Percentiles rank a stretch among this genome's conserved stretches.
These are phyloP conservation scores for Cyprinodon diabolis DNA, from an alignment of 2,797 vertebrate species.

Conservation along the genomic window DNA sequence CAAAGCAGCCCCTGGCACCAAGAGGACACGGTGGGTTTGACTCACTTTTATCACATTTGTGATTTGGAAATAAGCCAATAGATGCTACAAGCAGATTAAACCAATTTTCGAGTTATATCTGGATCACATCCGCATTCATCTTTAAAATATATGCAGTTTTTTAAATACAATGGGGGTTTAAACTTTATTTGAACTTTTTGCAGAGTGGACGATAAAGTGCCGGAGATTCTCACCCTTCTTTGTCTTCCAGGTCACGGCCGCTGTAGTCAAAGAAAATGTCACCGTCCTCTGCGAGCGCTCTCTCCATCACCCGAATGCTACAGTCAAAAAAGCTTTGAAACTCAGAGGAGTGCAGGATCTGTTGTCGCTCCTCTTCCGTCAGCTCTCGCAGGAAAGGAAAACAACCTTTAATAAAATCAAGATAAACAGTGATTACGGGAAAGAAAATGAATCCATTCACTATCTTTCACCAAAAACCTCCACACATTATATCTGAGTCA, in stretches of 20 bases:
- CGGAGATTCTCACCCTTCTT: slow-evolving; percentile 87
- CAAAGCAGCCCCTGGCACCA: slow-evolving; percentile 56
- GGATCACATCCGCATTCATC: slow-evolving; percentile 2
- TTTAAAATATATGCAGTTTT: neutral
- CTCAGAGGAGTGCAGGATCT: slow-evolving; percentile 95
- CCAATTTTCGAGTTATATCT: neutral
- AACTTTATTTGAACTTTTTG: neutral
- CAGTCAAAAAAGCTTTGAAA: slow-evolving; percentile 97
- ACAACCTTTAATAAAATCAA: slow-evolving; percentile 29
- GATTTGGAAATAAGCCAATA: slow-evolving; percentile 37
- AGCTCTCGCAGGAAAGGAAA: slow-evolving; percentile 82
- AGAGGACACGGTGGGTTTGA: slow-evolving; percentile 55
- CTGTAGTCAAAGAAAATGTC: slow-evolving; percentile 97
- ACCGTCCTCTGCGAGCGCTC: slow-evolving; percentile 92
- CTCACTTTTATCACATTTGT: slow-evolving; percentile 50
- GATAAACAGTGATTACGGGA: neutral
- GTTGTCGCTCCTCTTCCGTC: slow-evolving; percentile 96
- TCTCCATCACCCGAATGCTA: slow-evolving; percentile 94
- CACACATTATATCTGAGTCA: neutral
- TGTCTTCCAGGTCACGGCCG: slow-evolving; percentile 90
- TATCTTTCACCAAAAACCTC: neutral
- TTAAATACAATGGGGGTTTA: neutral
- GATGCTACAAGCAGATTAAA: slow-evolving; percentile 34
- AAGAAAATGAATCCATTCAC: neutral
- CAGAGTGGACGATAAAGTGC: neutral